phyloP scores from a whole-genome alignment of 2,888 invertebrate species.

The Hetaerina titia region DNA sequence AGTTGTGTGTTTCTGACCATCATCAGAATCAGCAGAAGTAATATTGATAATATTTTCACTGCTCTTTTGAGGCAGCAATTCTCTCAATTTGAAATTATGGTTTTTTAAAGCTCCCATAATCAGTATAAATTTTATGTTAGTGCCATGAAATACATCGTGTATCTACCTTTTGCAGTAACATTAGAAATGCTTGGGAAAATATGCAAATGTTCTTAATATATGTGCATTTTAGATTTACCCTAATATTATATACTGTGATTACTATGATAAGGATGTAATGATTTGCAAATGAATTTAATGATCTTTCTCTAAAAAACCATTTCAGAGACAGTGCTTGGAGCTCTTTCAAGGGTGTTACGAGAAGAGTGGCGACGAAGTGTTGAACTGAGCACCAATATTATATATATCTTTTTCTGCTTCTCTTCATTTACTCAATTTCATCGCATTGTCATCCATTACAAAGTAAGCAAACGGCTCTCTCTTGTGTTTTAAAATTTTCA shows the following conservation, averaged over 20 bases:
- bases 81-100: too few relatives aligned
- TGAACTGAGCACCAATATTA: constrained; percentile 96
- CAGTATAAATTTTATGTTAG: neutral
- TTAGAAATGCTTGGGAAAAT: neutral
- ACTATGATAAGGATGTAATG: neutral
- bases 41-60: too few relatives aligned
- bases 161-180: constrained; percentile 69
- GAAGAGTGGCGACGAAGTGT: constrained; percentile 99
- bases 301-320: constrained; percentile 70
- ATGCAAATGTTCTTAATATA: neutral
- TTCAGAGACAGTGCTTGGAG: constrained; percentile 95
- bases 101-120: too few relatives aligned
- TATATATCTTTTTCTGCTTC: constrained; percentile 98
- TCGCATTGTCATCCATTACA: constrained; percentile 95
- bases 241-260: neutral
- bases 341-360: constrained; percentile 94
- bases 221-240: neutral
- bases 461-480: constrained; percentile 79
- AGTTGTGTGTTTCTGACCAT: too few relatives aligned
- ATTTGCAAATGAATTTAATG: neutral
- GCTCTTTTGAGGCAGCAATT: too few relatives aligned
- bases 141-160: constrained; percentile 43
- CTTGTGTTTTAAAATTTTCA: constrained; percentile 48
- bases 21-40: too few relatives aligned
- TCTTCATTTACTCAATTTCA: constrained; percentile 98